Base-by-base conservation (phyloP, 2,888 invertebrate species). In the Mayetiola destructor region DNA sequence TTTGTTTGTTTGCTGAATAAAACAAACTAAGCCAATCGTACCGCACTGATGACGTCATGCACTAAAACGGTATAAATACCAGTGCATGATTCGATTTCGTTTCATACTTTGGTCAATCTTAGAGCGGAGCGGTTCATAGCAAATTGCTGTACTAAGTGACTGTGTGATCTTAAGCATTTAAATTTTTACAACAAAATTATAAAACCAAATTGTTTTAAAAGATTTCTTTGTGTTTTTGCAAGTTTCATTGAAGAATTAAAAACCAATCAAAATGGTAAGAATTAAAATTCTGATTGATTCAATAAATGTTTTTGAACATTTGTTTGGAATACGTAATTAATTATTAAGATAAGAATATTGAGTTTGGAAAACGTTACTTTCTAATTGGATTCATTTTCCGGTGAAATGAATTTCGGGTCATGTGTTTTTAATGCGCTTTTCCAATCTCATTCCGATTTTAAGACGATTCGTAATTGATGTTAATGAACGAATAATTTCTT, bases 91-190 rank as follows among this genome's bases (percentile, higher is more conserved):
- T 27, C 14, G 27, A 27, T 8, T 48, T n/a, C 5, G 6, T n/a
- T 27, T 48, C 27, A 48, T 48, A 48, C 48, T 23, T 48, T 48
- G 48, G 48, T 48, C 48, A 48, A 27, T 48, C 48, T 48, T 48
- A 48, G 48, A 48, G 48, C 48, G 48, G 48, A 48, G 48, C 48
- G 48, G 48, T 48, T 48, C 48, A 48, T 48, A 48, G 48, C 48
- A 21, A n/a, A 48, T 48, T 48, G 48, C 48, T 48, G 48, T 27
- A 48, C 48, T 48, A 48, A 48, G 48, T 42, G 42, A 48, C 48
- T 48, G 48, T 48, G 48, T 48, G 48, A 48, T 48, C 48, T 48
- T 48, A n/a, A 12, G 23, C 27, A 48, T 48, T n/a, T n/a, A n/a
- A n/a, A n/a, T n/a, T n/a, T n/a, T n/a, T n/a, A n/a, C 23, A 48